phyloP scores from a whole-genome alignment of 1,140 invertebrate species.

The Ladona fulva region DNA sequence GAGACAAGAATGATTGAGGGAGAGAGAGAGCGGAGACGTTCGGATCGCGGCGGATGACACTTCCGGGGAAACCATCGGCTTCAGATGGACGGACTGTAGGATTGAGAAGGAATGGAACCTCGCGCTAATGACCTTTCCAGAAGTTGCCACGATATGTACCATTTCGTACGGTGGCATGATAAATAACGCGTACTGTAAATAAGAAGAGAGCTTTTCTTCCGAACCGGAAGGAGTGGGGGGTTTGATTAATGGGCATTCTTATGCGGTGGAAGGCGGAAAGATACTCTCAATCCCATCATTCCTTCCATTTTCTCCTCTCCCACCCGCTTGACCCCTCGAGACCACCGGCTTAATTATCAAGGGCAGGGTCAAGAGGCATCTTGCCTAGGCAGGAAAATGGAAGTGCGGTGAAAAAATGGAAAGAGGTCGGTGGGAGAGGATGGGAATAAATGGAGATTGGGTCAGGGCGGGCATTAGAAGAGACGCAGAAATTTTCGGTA shows the following conservation, averaged over 20 bases:
- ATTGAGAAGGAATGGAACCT: not conserved
- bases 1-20: not conserved
- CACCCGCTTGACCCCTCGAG: not conserved
- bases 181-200: not conserved
- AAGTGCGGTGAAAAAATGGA: not conserved
- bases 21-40: no score
- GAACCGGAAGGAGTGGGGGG: not conserved
- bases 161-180: not conserved
- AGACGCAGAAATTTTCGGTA: not conserved
- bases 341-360: not conserved
- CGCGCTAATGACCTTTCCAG: not conserved
- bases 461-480: not conserved
- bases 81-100: no score
- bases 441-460: not conserved
- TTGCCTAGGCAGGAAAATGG: not conserved
- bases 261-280: no score
- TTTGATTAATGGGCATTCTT: conserved; percentile 2
- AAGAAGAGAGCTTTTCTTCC: not conserved
- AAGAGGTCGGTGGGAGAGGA: not conserved
- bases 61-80: not conserved
- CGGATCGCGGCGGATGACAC: no score
- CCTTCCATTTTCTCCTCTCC: not conserved
- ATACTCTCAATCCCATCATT: no score
- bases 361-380: not conserved
- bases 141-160: not conserved